Percentiles rank a stretch among this genome's conserved stretches.
Evolutionary conservation across 1,140 invertebrate genomes (phyloP).

Genomic region (Solenopsis fugax): DNA sequence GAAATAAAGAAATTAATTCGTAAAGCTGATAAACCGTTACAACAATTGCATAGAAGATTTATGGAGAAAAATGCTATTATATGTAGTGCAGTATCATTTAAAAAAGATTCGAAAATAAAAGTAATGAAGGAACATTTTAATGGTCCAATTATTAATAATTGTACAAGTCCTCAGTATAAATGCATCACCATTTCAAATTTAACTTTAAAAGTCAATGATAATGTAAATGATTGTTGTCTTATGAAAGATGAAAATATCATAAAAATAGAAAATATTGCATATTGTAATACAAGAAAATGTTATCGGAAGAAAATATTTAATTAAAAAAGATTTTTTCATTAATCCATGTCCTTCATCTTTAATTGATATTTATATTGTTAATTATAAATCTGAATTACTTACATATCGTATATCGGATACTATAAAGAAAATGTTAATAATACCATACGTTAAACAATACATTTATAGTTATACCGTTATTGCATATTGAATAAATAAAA

Average conservation of each 20-base stretch:
- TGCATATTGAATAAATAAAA: slow-evolving; percentile 17
- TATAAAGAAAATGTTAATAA: slow-evolving; percentile 6
- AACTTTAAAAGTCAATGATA: slow-evolving; percentile 4
- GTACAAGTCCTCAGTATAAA: slow-evolving; percentile 17
- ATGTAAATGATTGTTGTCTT: slow-evolving; percentile 18
- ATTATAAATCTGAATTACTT: slow-evolving; percentile 9
- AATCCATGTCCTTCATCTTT: neutral
- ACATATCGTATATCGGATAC: neutral
- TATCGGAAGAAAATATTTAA: neutral
- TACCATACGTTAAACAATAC: neutral
- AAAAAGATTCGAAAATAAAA: neutral
- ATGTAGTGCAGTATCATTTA: neutral
- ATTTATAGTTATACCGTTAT: slow-evolving; percentile 3
- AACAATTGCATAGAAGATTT: neutral
- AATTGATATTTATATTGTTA: slow-evolving; percentile 17
- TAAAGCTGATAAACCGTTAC: neutral
- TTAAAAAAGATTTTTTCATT: neutral
- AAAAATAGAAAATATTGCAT: slow-evolving; percentile 22
- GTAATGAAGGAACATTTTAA: neutral
- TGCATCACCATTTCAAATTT: neutral
- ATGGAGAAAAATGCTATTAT: neutral
- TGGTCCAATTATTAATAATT: slow-evolving; percentile 6
- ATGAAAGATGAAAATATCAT: slow-evolving; percentile 6
- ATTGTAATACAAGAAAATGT: slow-evolving; percentile 22
- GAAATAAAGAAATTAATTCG: neutral